A percentile compares a stretch with the other conserved stretches of the same genome.
These are phyloP conservation scores for Drosophila navojoa DNA, from an alignment of 1,140 invertebrate genomes.

Conservation along the genomic window DNA sequence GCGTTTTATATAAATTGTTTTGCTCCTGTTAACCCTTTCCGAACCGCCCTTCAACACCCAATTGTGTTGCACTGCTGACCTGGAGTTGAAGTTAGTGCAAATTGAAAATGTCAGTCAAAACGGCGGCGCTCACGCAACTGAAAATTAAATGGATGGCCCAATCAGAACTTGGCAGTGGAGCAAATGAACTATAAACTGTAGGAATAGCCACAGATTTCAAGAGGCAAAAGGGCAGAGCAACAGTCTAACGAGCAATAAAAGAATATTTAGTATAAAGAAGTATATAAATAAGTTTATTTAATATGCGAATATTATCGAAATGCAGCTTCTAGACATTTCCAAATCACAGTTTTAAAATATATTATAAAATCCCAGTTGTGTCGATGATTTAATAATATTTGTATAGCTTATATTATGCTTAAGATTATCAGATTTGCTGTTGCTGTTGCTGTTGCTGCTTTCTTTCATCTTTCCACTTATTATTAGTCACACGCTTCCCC, in stretches of 20 bases:
- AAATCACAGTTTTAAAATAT: too few species aligned
- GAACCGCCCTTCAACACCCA: not conserved
- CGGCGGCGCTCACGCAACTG: not conserved
- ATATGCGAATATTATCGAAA: too few species aligned
- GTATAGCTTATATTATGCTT: too few species aligned
- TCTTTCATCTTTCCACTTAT: slow-evolving; percentile 4
- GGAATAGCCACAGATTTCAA: not conserved
- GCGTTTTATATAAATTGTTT: slow-evolving; percentile 51
- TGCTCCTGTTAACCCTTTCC: slow-evolving; percentile 5
- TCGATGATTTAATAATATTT: too few species aligned
- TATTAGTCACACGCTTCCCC: slow-evolving; percentile 22
- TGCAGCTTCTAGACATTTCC: too few species aligned
- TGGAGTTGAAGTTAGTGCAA: slow-evolving; percentile 71
- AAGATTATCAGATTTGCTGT: not conserved
- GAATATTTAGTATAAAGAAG: too few species aligned
- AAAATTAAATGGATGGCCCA: not conserved
- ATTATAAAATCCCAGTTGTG: too few species aligned
- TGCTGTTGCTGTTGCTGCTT: not conserved
- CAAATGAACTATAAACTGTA: not conserved
- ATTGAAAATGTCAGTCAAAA: slow-evolving; percentile 75
- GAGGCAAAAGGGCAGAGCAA: too few species aligned
- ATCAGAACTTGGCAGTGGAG: not conserved
- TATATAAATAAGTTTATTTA: too few species aligned
- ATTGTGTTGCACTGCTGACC: slow-evolving; percentile 3
- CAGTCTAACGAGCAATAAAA: too few species aligned